These are phyloP conservation scores for Centropyge bicolor DNA, from an alignment of 2,797 vertebrate species.

Conservation along the genomic window DNA sequence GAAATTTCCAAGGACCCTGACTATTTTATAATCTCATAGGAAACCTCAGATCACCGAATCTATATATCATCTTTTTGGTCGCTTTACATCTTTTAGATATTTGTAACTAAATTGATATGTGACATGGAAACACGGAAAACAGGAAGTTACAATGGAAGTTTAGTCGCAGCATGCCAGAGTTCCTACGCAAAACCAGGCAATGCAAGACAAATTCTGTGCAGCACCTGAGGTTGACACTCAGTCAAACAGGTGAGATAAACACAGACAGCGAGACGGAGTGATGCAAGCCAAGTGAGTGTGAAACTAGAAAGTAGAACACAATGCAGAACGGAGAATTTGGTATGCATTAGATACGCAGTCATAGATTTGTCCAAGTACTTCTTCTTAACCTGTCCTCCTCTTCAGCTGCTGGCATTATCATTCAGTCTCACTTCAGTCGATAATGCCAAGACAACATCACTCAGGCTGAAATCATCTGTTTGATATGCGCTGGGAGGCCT, in stretches of 20 bases:
- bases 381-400: conserved; percentile 66
- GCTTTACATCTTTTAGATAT: neutral
- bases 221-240: conserved; percentile 39
- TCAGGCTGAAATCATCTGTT: conserved; percentile 75
- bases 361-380: conserved; percentile 61
- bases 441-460: conserved; percentile 71
- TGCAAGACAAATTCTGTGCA: conserved; percentile 34
- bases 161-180: neutral
- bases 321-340: conserved; percentile 47
- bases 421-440: conserved; percentile 64
- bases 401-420: conserved; percentile 60
- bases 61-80: too few species aligned
- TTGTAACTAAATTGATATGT: too few species aligned
- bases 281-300: conserved; percentile 42
- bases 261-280: conserved; percentile 28
- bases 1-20: too few species aligned
- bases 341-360: conserved; percentile 61
- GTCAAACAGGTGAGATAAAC: conserved; percentile 51
- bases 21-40: too few species aligned
- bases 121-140: neutral
- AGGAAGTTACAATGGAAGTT: conserved; percentile 1
- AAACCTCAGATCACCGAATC: too few species aligned
- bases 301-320: conserved; percentile 47
- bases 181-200: conserved; percentile 10
- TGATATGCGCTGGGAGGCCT: conserved; percentile 73